Conservation (phyloP, 2,888 invertebrate genomes). For the Drosophila rubida region DNA sequence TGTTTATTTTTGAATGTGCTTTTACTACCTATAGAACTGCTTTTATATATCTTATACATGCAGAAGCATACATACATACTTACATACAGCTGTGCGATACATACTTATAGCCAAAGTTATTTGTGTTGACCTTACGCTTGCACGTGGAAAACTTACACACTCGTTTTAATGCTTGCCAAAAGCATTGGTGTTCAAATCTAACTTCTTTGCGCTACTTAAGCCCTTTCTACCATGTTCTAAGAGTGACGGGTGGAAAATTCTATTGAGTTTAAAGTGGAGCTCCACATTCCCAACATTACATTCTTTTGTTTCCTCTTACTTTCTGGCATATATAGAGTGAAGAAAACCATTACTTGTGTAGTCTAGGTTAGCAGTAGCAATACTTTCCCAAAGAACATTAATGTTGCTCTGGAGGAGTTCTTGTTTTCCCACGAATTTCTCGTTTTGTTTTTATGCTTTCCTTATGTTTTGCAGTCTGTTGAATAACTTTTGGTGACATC, state of each 20-base stretch:
- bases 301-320: neutral
- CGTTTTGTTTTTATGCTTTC: too few relatives aligned
- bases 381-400: neutral
- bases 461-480: too few relatives aligned
- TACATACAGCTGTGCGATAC: slow-evolving; percentile 9
- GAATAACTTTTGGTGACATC: neutral
- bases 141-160: slow-evolving; percentile 48
- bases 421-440: neutral
- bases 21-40: slow-evolving; percentile 22
- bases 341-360: neutral
- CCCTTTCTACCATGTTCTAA: slow-evolving; percentile 7
- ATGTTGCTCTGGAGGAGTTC: neutral
- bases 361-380: neutral
- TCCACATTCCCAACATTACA: neutral
- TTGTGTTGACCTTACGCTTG: slow-evolving; percentile 62
- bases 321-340: neutral
- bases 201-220: slow-evolving; percentile 2
- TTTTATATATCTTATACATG: slow-evolving; percentile 19
- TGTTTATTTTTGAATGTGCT: slow-evolving; percentile 49
- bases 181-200: slow-evolving; percentile 13
- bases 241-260: slow-evolving; percentile 9
- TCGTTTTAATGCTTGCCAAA: slow-evolving; percentile 15
- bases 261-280: neutral
- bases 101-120: slow-evolving; percentile 44
- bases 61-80: neutral